Conservation (phyloP, 2,113 vertebrate genomes). For the Ageneiosus marmoratus region DNA sequence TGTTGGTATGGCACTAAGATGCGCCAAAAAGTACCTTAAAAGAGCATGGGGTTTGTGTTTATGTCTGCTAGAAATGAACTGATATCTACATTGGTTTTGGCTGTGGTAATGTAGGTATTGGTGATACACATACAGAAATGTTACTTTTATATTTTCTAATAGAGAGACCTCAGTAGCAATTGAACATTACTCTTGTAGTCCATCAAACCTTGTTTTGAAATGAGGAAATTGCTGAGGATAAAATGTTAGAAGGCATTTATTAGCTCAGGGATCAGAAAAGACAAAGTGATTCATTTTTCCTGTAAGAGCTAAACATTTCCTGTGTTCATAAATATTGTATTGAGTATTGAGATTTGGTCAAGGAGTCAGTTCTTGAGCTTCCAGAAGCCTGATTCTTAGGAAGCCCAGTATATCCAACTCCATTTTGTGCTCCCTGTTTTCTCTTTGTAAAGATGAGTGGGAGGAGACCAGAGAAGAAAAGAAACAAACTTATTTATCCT, state of each 20-base stretch:
- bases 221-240: neutral
- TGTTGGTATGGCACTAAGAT: neutral
- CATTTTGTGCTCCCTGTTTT: slow-evolving; percentile 39
- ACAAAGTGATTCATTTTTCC: neutral
- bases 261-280: neutral
- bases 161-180: neutral
- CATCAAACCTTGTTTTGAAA: neutral
- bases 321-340: neutral
- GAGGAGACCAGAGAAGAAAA: slow-evolving; percentile 44
- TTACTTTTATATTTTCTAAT: neutral
- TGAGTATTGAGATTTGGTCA: neutral
- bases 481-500: slow-evolving; percentile 55
- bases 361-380: neutral
- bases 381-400: neutral
- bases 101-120: neutral
- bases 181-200: neutral
- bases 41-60: neutral
- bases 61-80: neutral
- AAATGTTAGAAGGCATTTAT: neutral
- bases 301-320: neutral
- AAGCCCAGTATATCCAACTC: slow-evolving; percentile 21
- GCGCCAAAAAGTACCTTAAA: slow-evolving; percentile 3
- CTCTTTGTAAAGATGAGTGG: slow-evolving; percentile 15
- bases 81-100: neutral
- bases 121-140: neutral